Base-by-base conservation (phyloP, 1,140 invertebrate genomes). In the Brachystomella parvula region DNA sequence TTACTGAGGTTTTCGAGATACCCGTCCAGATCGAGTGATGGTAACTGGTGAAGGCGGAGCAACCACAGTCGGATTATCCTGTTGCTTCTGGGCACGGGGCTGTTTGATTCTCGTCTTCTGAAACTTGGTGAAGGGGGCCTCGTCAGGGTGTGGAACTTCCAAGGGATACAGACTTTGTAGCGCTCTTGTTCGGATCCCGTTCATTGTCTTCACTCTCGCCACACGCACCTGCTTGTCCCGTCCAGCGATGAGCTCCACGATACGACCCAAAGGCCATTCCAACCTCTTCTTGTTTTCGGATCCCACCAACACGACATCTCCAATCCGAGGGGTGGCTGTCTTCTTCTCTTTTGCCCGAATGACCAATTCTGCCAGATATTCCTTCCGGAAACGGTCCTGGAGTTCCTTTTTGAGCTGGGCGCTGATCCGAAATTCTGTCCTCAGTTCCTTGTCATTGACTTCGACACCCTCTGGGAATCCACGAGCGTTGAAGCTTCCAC, bases 121-220 rank as follows among this genome's bases (percentile, higher is more conserved):
- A 24, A 1, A 9, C 1, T 1, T 2, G 32, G 2, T 17, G 1
- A 17, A 28, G 24, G 24, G 15, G 2, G 35, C 2, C 1, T 44
- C 60, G 1, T 3, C 33, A 26, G 2, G 15, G 3, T 33, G 47
- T 0, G 35, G 47, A 3, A 66, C 24, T 44, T 69, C 72, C 60
- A 71, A 24, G 2, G 67, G 67, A 44, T 70, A 73, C 17, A 72
- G 29, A 31, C 64, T 2, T 39, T 72, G 67, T 0, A 70, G 12
- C 24, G 70, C 58, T 19, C 70, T 35, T 0, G 62, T 28, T 9
- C 70, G 3, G 0, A 26, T 29, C 6, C 65, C 65, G 0, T 9
- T 53, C 0, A 33, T 21, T 0, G 65, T 67, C 31, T 68, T 65
- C 33, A 71, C 1, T 26, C 30, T 68, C 17, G 33, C 68, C 0